phyloP scores from a whole-genome alignment of 2,888 invertebrate genomes.

The Mesorhabditis belari region DNA sequence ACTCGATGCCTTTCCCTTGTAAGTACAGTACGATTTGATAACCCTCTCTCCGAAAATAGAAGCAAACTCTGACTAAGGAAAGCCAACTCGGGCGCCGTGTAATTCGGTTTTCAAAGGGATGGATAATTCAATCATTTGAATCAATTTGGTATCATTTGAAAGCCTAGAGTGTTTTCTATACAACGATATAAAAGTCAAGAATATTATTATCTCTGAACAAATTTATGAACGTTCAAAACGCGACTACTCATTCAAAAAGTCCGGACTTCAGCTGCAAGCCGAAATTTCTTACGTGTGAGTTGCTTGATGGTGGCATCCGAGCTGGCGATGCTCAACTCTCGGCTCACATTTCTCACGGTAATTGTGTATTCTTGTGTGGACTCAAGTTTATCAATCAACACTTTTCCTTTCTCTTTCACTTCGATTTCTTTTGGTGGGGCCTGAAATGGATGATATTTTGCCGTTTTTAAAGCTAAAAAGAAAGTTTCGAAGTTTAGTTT shows the following conservation, averaged over 20 bases:
- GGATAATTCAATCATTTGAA: neutral
- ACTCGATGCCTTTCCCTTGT: too few relatives aligned
- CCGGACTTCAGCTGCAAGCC: too few relatives aligned
- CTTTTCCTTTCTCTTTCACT: conserved; percentile 26
- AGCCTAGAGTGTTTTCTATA: too few relatives aligned
- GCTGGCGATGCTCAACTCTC: conserved; percentile 35
- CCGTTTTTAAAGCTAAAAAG: neutral
- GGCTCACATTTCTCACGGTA: conserved; percentile 40
- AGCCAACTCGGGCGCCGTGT: too few relatives aligned
- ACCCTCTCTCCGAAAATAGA: too few relatives aligned
- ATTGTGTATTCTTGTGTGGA: conserved; percentile 39
- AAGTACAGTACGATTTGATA: too few relatives aligned
- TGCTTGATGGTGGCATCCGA: conserved; percentile 36
- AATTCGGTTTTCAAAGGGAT: neutral
- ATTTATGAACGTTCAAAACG: too few relatives aligned
- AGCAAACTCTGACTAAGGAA: too few relatives aligned
- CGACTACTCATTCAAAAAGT: too few relatives aligned
- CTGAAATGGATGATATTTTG: conserved; percentile 10
- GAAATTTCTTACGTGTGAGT: conserved; percentile 36
- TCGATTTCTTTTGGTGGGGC: conserved; percentile 17
- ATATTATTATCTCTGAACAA: too few relatives aligned
- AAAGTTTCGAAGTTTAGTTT: conserved; percentile 2
- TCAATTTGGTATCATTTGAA: too few relatives aligned
- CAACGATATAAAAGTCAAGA: too few relatives aligned
- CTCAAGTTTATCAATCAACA: conserved; percentile 37